A percentile compares a stretch with the other conserved stretches of the same genome.
Conservation (phyloP, 2,113 vertebrate genomes). For the Butastur rufipennis region DNA sequence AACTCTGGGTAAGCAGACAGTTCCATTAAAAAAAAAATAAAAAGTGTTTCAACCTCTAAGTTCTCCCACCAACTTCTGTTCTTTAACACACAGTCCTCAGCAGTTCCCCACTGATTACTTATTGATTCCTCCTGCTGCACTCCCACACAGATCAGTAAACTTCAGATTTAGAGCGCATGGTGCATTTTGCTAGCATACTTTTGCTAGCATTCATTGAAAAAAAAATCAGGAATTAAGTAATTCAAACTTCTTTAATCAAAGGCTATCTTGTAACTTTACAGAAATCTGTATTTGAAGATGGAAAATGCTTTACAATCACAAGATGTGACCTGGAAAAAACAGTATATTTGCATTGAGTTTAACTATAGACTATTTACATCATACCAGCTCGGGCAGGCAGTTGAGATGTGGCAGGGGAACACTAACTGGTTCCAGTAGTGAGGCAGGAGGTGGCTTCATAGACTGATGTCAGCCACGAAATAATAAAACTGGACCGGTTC, state of each 20-base stretch:
- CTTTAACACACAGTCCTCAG: not conserved
- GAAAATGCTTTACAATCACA: not conserved
- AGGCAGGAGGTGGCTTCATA: not conserved
- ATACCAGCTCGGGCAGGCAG: not conserved
- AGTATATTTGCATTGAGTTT: not conserved
- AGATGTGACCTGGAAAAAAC: not conserved
- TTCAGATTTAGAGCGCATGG: not conserved
- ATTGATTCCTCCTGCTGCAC: not conserved
- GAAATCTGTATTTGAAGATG: not conserved
- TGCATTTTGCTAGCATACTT: not conserved
- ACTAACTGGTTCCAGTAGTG: not conserved
- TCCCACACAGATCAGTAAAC: not conserved
- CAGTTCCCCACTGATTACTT: not conserved
- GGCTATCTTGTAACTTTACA: not conserved
- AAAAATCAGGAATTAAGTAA: not conserved
- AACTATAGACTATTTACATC: not conserved
- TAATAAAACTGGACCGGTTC: not conserved
- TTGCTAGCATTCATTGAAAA: not conserved
- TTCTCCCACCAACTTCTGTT: not conserved
- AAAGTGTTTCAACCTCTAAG: not conserved
- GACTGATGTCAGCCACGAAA: not conserved
- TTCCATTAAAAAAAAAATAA: not conserved
- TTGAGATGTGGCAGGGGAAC: not conserved
- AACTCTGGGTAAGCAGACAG: not conserved
- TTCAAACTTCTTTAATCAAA: not conserved